Evolutionary conservation across 1,140 invertebrate genomes (phyloP).

Genomic region (Xylocopa sonorina): DNA sequence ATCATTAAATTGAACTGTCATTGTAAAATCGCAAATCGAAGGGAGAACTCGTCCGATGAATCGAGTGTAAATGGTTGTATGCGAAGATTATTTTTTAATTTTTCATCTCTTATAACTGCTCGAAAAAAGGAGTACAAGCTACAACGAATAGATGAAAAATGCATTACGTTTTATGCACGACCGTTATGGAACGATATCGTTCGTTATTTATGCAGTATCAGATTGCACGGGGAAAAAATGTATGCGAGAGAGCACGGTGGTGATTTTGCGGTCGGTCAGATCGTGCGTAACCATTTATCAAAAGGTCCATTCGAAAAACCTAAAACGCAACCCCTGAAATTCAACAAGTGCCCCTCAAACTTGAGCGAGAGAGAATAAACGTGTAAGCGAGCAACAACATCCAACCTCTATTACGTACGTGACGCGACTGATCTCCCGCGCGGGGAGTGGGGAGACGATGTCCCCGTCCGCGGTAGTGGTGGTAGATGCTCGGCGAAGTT

Average conservation of each 20-base stretch:
- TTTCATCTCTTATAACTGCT: too few relatives aligned
- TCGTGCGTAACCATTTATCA: constrained; percentile 42
- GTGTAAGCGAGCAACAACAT: constrained; percentile 49
- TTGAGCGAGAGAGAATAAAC: constrained; percentile 37
- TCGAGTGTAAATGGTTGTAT: too few relatives aligned
- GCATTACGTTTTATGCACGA: too few relatives aligned
- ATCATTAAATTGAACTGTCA: background rate
- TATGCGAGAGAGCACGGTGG: too few relatives aligned
- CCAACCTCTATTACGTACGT: constrained; percentile 66
- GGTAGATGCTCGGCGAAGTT: constrained; percentile 69
- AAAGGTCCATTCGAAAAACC: constrained; percentile 46
- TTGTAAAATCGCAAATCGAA: too few relatives aligned
- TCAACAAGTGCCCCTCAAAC: constrained; percentile 76
- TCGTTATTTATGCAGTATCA: background rate
- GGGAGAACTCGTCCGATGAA: too few relatives aligned
- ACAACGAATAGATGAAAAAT: background rate
- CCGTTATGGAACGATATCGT: background rate
- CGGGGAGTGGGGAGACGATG: constrained; percentile 42
- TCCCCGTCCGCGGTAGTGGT: background rate
- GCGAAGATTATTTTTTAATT: too few relatives aligned
- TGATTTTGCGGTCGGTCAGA: background rate
- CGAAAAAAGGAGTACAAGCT: too few relatives aligned
- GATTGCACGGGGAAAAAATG: background rate
- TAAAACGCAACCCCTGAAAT: constrained; percentile 70
- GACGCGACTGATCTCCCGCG: constrained; percentile 63